Evolutionary conservation across 64 coral and sea anemone genomes (phyloP).

Genomic region (Acropora yongei): DNA sequence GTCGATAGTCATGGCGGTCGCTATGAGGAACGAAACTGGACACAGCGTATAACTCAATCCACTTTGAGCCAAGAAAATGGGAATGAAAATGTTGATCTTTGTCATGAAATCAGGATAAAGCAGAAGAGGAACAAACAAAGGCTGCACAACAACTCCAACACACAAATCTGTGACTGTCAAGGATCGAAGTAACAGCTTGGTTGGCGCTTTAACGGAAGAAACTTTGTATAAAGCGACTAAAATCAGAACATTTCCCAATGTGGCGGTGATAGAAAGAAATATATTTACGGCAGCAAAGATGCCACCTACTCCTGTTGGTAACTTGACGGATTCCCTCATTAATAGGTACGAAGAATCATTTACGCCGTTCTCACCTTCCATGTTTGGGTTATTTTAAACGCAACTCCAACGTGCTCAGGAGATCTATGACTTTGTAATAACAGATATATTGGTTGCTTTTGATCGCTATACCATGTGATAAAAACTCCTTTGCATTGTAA

Average conservation of each 20-base stretch:
- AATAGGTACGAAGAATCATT: too few species aligned
- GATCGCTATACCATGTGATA: too few species aligned
- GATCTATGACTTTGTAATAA: too few species aligned
- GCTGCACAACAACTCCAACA: not conserved
- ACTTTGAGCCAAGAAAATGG: not conserved
- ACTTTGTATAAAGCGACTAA: slow-evolving; percentile 9
- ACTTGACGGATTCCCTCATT: too few species aligned
- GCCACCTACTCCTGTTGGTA: not conserved
- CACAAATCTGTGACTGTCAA: slow-evolving; percentile 2
- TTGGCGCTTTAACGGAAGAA: slow-evolving; percentile 4
- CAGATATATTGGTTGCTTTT: too few species aligned
- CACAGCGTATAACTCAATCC: not conserved
- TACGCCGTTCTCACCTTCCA: too few species aligned
- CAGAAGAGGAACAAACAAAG: not conserved
- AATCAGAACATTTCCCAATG: not conserved
- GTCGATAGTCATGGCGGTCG: not conserved
- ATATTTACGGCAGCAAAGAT: not conserved
- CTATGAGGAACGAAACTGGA: not conserved
- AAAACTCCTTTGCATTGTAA: too few species aligned
- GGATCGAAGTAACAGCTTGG: slow-evolving; percentile 1
- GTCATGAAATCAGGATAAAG: not conserved
- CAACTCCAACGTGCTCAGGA: too few species aligned
- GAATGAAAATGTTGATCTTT: too few species aligned
- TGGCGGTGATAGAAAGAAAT: not conserved
- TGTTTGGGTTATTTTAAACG: too few species aligned